Conservation (phyloP, 1,140 invertebrate species). For the Caenorhabditis tropicalis region DNA sequence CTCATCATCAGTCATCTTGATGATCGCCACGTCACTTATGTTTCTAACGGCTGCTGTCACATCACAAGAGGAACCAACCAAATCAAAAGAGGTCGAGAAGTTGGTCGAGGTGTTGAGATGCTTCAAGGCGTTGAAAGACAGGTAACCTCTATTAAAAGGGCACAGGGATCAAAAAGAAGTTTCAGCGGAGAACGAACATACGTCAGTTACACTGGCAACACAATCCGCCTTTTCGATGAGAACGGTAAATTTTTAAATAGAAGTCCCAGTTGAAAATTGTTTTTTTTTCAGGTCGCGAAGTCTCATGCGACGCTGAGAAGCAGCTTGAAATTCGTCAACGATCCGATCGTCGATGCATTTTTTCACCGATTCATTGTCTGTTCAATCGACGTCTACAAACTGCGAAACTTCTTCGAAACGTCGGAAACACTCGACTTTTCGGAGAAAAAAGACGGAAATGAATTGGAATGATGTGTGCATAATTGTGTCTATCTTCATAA, state of each 20-base stretch:
- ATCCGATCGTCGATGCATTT: conserved; percentile 23
- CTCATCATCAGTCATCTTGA: background rate
- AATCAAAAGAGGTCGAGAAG: background rate
- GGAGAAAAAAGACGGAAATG: background rate
- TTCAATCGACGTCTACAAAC: conserved; percentile 12
- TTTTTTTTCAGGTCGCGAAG: conserved; percentile 8
- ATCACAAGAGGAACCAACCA: background rate
- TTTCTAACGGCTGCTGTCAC: background rate
- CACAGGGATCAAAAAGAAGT: no score
- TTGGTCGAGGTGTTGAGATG: conserved; percentile 29
- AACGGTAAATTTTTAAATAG: background rate
- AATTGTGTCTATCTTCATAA: no score
- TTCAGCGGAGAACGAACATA: conserved; percentile 18
- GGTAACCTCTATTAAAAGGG: no score
- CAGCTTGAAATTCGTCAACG: conserved; percentile 28
- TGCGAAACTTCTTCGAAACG: background rate
- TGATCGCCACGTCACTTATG: conserved; percentile 10
- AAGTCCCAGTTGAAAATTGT: no score
- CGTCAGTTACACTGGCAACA: conserved; percentile 6
- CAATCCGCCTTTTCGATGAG: background rate
- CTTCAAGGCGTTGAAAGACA: conserved; percentile 24
- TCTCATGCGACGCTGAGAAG: conserved; percentile 24
- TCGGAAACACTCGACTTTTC: background rate
- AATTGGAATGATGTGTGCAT: no score
- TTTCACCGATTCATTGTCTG: conserved; percentile 29